phyloP scores from a whole-genome alignment of 2,888 invertebrate species.

The Azorinus chamasolen region DNA sequence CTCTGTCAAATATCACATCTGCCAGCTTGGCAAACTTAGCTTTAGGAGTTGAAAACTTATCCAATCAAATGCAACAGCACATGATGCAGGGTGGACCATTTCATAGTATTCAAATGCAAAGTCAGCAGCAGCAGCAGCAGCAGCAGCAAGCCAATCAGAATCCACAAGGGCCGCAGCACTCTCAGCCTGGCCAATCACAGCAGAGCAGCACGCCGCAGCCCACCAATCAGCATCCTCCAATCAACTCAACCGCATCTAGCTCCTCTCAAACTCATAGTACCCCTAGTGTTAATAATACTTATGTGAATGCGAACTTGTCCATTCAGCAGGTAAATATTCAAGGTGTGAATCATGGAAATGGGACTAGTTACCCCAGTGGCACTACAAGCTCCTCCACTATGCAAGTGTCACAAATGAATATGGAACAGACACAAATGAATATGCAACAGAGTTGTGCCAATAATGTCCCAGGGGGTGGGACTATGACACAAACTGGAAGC shows the following conservation, averaged over 20 bases:
- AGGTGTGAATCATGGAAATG: conserved; percentile 80
- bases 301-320: conserved; percentile 87
- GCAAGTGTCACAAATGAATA: conserved; percentile 82
- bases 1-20: conserved; percentile 85
- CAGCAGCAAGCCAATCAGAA: neutral
- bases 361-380: conserved; percentile 9
- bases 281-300: conserved; percentile 87
- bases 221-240: conserved; percentile 21
- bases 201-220: conserved; percentile 22
- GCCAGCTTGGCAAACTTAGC: conserved; percentile 85
- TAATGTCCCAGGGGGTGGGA: conserved; percentile 38
- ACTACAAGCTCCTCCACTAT: conserved; percentile 69
- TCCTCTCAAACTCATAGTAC: conserved; percentile 70
- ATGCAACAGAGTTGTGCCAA: conserved; percentile 56
- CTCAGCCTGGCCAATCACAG: conserved; percentile 5
- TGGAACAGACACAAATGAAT: conserved; percentile 71
- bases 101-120: conserved; percentile 86
- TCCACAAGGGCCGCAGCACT: conserved; percentile 8
- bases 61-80: conserved; percentile 86
- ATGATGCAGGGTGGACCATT: conserved; percentile 86
- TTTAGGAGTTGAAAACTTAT: conserved; percentile 85
- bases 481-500: conserved; percentile 50
- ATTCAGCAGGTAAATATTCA: conserved; percentile 88
- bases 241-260: conserved; percentile 25
- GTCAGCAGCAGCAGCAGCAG: conserved; percentile 71